Evolutionary conservation across 2,113 vertebrate genomes (phyloP).

Genomic region (Cavia porcellus): DNA sequence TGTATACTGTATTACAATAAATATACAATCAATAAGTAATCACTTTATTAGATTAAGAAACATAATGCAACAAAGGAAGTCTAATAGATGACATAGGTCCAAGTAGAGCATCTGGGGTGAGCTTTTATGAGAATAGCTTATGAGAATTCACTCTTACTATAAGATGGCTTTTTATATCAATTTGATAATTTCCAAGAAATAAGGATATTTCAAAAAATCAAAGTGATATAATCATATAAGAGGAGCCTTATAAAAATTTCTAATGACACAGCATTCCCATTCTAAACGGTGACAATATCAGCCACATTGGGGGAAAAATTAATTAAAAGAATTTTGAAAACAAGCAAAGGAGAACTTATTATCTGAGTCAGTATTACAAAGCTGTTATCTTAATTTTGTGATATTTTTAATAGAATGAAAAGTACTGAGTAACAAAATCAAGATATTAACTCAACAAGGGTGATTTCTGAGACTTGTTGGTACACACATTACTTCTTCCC

Average conservation of each 20-base stretch:
- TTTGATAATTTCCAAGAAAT: slow-evolving; percentile 69
- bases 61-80: slow-evolving; percentile 10
- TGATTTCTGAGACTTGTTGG: slow-evolving; percentile 34
- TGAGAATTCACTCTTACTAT: slow-evolving; percentile 68
- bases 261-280: background rate
- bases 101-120: slow-evolving; percentile 31
- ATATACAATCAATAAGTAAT: background rate
- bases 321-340: slow-evolving; percentile 53
- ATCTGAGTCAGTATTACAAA: slow-evolving; percentile 47
- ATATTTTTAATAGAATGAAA: slow-evolving; percentile 62
- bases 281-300: slow-evolving; percentile 52
- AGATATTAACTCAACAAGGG: slow-evolving; percentile 12
- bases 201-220: slow-evolving; percentile 67
- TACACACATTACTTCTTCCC: background rate
- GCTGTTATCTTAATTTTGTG: slow-evolving; percentile 59
- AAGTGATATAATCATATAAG: slow-evolving; percentile 61
- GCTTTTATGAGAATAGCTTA: slow-evolving; percentile 43
- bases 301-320: slow-evolving; percentile 63
- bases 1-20: background rate
- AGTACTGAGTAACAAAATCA: slow-evolving; percentile 47
- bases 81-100: background rate
- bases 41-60: slow-evolving; percentile 50
- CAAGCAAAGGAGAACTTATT: slow-evolving; percentile 62
- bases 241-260: slow-evolving; percentile 53
- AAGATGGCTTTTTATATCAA: slow-evolving; percentile 61